Percentiles rank a stretch among this genome's conserved stretches.
Conservation (phyloP, 2,888 invertebrate genomes). For the Drosophila mayaguana region DNA sequence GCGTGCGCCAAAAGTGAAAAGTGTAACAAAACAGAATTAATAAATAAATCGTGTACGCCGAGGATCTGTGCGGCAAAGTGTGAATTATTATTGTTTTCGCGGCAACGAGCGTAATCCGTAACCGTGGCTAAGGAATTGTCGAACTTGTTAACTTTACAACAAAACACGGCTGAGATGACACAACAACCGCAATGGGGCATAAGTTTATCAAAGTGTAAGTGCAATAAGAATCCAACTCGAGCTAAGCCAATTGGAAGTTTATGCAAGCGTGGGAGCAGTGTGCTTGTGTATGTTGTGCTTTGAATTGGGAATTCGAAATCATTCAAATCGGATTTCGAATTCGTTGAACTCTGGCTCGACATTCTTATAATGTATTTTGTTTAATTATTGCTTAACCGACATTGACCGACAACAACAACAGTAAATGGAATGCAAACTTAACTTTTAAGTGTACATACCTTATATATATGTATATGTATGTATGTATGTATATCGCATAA, state of each 20-base stretch:
- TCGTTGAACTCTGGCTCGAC: constrained; percentile 56
- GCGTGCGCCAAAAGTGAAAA: constrained; percentile 53
- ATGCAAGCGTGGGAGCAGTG: constrained; percentile 1
- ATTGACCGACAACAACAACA: constrained; percentile 50
- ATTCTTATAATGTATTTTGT: constrained; percentile 50
- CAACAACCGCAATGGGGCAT: constrained; percentile 84
- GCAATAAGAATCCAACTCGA: constrained; percentile 13
- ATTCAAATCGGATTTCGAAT: constrained; percentile 49
- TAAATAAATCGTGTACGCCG: background rate
- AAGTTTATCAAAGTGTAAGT: constrained; percentile 83
- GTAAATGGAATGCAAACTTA: constrained; percentile 46
- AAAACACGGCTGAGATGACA: constrained; percentile 73
- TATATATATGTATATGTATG: constrained; percentile 11
- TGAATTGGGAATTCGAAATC: constrained; percentile 42
- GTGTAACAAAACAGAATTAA: constrained; percentile 11
- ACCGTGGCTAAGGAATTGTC: constrained; percentile 72
- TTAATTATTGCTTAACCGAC: constrained; percentile 74
- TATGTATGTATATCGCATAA: constrained; percentile 28
- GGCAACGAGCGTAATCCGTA: constrained; percentile 28
- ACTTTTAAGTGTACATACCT: constrained; percentile 41
- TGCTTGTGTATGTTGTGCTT: constrained; percentile 23
- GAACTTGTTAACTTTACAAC: constrained; percentile 64
- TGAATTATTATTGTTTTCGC: constrained; percentile 7
- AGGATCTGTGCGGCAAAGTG: constrained; percentile 38
- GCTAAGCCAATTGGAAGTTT: background rate